Conservation (phyloP, 2,797 vertebrate species). For the Typhlichthys eigenmanni region DNA sequence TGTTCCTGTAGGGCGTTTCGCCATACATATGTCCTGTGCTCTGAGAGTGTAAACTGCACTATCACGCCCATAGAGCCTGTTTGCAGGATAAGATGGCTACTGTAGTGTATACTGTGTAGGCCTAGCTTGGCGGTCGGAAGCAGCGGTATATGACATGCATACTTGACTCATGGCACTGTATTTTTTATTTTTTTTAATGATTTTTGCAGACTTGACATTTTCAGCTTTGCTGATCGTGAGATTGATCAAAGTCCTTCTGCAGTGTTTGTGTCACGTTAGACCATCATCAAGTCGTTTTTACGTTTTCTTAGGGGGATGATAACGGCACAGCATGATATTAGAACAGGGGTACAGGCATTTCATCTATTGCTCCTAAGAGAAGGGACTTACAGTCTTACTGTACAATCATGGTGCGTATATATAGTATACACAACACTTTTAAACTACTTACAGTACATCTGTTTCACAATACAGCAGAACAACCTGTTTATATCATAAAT, state of each 20-base stretch:
- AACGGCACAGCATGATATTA: conserved; percentile 13
- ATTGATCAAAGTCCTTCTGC: conserved; percentile 8
- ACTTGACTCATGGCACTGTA: conserved; percentile 7
- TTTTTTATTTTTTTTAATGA: conserved; percentile 3
- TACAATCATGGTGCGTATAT: conserved; percentile 17
- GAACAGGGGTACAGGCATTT: conserved; percentile 11
- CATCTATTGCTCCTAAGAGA: conserved; percentile 3
- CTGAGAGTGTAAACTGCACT: too few species aligned
- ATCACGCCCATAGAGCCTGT: not conserved
- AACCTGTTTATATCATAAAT: not conserved
- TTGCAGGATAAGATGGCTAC: not conserved
- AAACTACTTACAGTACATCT: not conserved
- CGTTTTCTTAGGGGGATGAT: conserved; percentile 14
- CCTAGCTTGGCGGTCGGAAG: not conserved
- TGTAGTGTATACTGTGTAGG: not conserved
- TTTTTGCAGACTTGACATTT: conserved; percentile 1
- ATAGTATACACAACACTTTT: conserved; percentile 9
- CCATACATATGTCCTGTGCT: too few species aligned
- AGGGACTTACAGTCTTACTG: not conserved
- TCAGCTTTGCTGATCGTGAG: not conserved
- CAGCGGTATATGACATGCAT: not conserved
- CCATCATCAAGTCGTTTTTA: conserved; percentile 16
- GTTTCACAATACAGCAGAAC: conserved; percentile 18
- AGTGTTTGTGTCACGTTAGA: conserved; percentile 3
- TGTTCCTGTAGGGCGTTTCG: too few species aligned